These are phyloP conservation scores for Spea bombifrons DNA, from an alignment of 2,113 vertebrate genomes.

Conservation along the genomic window DNA sequence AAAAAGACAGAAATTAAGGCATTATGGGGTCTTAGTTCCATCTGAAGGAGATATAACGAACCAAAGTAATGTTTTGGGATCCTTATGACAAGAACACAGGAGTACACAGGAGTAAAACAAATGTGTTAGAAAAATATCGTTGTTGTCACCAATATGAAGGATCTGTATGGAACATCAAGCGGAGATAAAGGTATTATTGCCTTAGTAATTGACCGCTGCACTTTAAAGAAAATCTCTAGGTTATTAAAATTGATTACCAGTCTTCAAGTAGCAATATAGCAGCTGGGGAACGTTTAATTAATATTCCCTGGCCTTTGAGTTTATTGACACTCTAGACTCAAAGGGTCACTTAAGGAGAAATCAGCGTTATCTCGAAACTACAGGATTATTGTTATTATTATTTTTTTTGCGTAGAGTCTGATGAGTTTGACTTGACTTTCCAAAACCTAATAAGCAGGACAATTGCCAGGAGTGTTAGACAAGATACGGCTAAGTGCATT, in stretches of 20 bases:
- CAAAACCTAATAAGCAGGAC: slow-evolving; percentile 8
- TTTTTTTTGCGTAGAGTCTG: background rate
- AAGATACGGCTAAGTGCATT: slow-evolving; percentile 42
- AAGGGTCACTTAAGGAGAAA: slow-evolving; percentile 12
- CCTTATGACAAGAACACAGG: too few relatives aligned
- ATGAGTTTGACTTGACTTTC: slow-evolving; percentile 21
- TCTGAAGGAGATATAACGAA: too few relatives aligned
- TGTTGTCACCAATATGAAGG: slow-evolving; percentile 19
- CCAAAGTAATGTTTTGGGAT: too few relatives aligned
- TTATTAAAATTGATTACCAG: slow-evolving; percentile 40
- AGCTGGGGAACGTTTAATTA: slow-evolving; percentile 46
- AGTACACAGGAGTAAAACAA: background rate
- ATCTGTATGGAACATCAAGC: slow-evolving; percentile 18
- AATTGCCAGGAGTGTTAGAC: slow-evolving; percentile 1
- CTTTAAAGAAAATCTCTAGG: slow-evolving; percentile 27
- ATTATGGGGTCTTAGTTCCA: too few relatives aligned
- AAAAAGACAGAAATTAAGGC: too few relatives aligned
- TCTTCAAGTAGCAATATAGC: slow-evolving; percentile 44
- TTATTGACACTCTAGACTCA: slow-evolving; percentile 12
- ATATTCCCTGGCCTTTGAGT: slow-evolving; percentile 32
- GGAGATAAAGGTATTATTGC: slow-evolving; percentile 3
- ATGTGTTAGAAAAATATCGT: slow-evolving; percentile 10
- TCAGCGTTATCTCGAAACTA: slow-evolving; percentile 1
- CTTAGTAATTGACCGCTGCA: background rate
- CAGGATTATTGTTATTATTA: background rate